Evolutionary conservation across 1,140 invertebrate genomes (phyloP), one percentile per base, ranked within the genome.

Genomic region (Listronotus bonariensis): DNA sequence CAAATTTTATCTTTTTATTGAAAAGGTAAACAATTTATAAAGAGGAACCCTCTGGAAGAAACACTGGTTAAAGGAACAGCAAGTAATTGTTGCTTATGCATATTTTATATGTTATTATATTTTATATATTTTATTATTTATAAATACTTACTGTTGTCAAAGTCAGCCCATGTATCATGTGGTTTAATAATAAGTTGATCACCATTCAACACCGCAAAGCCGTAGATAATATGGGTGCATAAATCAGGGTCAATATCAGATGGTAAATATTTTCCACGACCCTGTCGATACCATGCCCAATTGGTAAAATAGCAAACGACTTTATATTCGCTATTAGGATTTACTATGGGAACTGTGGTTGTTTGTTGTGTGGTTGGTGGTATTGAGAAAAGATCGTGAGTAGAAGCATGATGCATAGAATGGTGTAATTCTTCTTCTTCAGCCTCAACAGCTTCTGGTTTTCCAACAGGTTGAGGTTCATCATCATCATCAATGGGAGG

Each of bases 161-260:
- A n/a, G 18, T 49, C 12, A 20, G 15, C 85, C 87, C 87, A 89
- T 18, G 82, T 78, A 67, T 89, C 88, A 61, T 88, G 86, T 0
- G 86, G 82, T 74, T 85, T 87, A n/a, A 89, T 87, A 0, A 82
- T 79, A 2, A 88, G 68, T 31, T 82, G 76, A 15, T 86, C 79
- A 11, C 78, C 78, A 69, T 89, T 83, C 10, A 89, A 74, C 3
- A 88, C 85, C 12, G 87, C 88, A 74, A 90, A 91, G 2, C 87
- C 88, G 71, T 91, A 90, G 7, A 90, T 83, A 43, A 91, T 84
- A 69, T 91, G 89, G 0, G 89, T 89, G 71, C 89, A 91, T 6
- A 91, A 79, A 69, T 84, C 80, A 1, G 84, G 79, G 73, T 90
- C 87, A 32, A 91, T 88, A 72, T 88, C 82, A 11, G 81, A 80